Conservation (phyloP, 1,140 invertebrate genomes). For the Aphidius ervi region DNA sequence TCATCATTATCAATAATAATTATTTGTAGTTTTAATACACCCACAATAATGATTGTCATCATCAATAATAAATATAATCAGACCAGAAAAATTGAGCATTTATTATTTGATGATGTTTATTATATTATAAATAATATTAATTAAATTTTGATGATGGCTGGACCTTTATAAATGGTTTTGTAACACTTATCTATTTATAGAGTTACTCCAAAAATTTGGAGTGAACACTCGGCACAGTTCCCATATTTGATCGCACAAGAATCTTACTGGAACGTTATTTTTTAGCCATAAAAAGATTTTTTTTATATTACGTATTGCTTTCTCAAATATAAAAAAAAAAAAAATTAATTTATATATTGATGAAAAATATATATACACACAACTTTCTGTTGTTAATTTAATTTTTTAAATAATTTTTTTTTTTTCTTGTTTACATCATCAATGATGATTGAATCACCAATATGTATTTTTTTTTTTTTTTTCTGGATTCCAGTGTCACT, state of each 20-base stretch:
- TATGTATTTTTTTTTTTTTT: not conserved
- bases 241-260: constrained; percentile 28
- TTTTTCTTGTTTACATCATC: constrained; percentile 10
- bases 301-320: not conserved
- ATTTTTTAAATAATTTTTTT: not conserved
- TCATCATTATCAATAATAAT: too few relatives aligned
- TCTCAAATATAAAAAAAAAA: not conserved
- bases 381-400: not conserved
- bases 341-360: not conserved
- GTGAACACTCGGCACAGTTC: constrained; percentile 27
- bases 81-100: too few relatives aligned
- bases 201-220: constrained; percentile 24
- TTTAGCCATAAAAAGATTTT: constrained; percentile 1
- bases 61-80: too few relatives aligned
- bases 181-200: constrained; percentile 21
- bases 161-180: constrained; percentile 10
- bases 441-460: not conserved
- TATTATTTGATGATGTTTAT: too few relatives aligned
- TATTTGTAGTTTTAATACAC: too few relatives aligned
- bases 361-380: not conserved
- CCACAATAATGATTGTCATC: too few relatives aligned
- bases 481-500: constrained; percentile 16
- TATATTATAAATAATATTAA: too few relatives aligned
- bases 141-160: not conserved
- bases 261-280: constrained; percentile 10